Conservation (phyloP, 2,113 vertebrate species). For the Labrus mixtus region DNA sequence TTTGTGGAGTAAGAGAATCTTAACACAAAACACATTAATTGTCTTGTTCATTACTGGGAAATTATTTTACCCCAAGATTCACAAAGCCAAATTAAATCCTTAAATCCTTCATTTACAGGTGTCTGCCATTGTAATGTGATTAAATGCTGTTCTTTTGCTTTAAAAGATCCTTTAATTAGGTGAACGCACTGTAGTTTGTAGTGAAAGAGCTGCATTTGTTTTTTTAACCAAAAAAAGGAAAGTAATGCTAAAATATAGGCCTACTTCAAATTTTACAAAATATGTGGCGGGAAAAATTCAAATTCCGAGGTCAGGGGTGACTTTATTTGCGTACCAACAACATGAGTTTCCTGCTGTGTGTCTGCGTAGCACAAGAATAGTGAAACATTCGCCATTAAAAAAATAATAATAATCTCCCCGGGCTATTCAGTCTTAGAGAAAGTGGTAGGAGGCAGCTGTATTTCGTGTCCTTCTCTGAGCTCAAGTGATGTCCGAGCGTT, state of each 20-base stretch:
- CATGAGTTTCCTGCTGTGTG: neutral
- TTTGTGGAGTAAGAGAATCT: constrained; percentile 11
- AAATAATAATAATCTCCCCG: neutral
- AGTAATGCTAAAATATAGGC: too few relatives aligned
- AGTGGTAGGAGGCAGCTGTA: constrained; percentile 12
- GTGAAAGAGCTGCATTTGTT: too few relatives aligned
- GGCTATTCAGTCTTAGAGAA: constrained; percentile 7
- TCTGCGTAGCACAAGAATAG: neutral
- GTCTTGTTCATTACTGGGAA: neutral
- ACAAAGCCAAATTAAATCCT: neutral
- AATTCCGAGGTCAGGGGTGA: neutral
- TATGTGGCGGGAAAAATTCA: neutral
- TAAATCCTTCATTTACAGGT: neutral
- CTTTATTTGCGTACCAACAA: neutral
- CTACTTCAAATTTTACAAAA: too few relatives aligned
- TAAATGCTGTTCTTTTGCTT: neutral
- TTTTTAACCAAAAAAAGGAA: too few relatives aligned
- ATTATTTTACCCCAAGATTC: neutral
- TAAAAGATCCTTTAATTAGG: neutral
- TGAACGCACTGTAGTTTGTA: neutral
- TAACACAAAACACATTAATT: neutral
- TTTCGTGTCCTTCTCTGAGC: constrained; percentile 61
- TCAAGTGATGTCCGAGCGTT: constrained; percentile 71
- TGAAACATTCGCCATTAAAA: neutral
- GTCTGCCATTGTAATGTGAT: neutral